Percentiles rank a stretch among this genome's conserved stretches.
Conservation (phyloP, 2,888 invertebrate genomes). For the Bunonema sp. region DNA sequence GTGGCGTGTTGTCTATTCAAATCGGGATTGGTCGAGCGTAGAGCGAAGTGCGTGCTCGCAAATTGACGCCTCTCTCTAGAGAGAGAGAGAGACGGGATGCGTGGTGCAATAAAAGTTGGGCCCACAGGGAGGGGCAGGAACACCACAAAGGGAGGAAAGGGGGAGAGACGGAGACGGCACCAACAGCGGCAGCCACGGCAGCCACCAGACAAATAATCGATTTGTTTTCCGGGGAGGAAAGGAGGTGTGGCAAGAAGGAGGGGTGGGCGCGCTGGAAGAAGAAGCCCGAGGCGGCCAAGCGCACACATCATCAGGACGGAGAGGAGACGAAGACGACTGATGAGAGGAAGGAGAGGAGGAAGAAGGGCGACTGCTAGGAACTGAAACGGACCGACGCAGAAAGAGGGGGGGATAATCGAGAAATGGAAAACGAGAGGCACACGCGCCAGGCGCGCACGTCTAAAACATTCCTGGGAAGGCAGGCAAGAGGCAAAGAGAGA, state of each 20-base stretch:
- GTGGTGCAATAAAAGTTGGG: not conserved
- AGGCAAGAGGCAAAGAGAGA: not conserved
- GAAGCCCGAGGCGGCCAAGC: not conserved
- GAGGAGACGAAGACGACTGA: not conserved
- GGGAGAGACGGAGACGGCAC: not conserved
- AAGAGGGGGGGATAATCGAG: not conserved
- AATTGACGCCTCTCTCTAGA: not conserved
- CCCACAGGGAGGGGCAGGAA: not conserved
- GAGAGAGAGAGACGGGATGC: not conserved
- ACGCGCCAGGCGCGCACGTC: constrained; percentile 1
- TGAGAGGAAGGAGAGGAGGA: not conserved
- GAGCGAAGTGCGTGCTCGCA: not conserved
- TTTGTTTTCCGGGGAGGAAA: not conserved
- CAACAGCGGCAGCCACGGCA: no score
- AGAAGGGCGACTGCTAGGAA: not conserved
- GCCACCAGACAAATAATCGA: not conserved
- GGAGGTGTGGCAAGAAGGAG: not conserved
- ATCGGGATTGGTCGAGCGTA: not conserved
- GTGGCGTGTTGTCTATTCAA: not conserved
- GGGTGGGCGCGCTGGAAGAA: not conserved
- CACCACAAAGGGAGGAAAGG: not conserved
- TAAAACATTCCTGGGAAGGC: no score
- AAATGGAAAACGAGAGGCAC: not conserved
- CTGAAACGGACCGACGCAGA: not conserved
- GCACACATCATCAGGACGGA: not conserved